Base-by-base conservation (phyloP, 1,140 invertebrate species). In the Drosophila rufa region DNA sequence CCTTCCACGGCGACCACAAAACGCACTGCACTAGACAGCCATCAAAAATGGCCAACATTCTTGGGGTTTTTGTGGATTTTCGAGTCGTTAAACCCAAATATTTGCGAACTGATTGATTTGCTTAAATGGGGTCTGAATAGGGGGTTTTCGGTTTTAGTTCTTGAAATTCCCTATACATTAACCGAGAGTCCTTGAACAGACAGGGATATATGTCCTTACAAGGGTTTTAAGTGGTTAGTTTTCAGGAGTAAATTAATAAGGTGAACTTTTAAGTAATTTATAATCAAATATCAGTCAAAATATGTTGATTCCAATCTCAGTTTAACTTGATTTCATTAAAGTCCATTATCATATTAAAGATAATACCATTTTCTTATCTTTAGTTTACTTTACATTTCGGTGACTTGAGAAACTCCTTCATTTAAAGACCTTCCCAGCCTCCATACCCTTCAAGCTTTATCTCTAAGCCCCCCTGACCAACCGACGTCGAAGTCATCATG, bases 1-100 rank as follows among this genome's bases (percentile, higher is more conserved):
- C 80, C 84, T 89, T 90, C 84, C 61, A 62, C 53, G 65, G 61
- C 71, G 75, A 76, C 71, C 68, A 87, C 65, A 83, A 78, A 77
- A 68, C 76, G 71, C 80, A 83, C 53, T 58, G 66, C 59, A 67
- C 47, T 68, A 77, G 55, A 46, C 75, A 65, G 36, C 51, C 57
- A 30, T 47, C 71, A 64, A 45, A 75, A 67, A 62, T 58, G 50
- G 51, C 36, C 42, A 50, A 68, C 56, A 77, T 77, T 67, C 74
- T 17, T 61, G 8, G 33, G 51, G 53, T 36, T 56, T n/a, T 71
- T 57, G 56, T 70, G 47, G 22, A 40, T 60, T 73, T 73, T 15
- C 38, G 33, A 40, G 38, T 60, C 22, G 45, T 40, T 68, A 46
- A 43, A 22, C 47, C 33, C 14, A 50, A 42, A 69, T 40, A 33